Evolutionary conservation across 2,113 vertebrate genomes (phyloP).

Genomic region (Brachyhypopomus gauderio): DNA sequence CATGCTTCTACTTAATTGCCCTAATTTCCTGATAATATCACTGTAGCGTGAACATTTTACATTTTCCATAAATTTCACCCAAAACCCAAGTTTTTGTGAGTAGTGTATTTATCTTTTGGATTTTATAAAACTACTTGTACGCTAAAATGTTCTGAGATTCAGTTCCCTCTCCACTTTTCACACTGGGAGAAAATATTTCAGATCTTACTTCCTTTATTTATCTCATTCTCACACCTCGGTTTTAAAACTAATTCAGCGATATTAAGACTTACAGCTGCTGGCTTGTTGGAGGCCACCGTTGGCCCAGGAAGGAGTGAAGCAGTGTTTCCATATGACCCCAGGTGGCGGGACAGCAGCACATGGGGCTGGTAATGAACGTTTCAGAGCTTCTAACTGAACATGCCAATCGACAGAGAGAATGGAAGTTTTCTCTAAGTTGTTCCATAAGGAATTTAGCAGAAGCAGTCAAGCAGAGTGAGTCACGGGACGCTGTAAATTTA

Average conservation of each 20-base stretch:
- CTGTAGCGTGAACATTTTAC: no score
- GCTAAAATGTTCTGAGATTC: neutral
- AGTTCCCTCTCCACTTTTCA: neutral
- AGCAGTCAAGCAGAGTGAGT: neutral
- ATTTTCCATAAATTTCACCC: no score
- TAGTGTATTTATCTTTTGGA: neutral
- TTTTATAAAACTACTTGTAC: neutral
- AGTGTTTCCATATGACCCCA: neutral
- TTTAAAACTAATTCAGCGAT: neutral
- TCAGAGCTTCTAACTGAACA: neutral
- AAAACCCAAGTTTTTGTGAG: no score
- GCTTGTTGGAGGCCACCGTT: neutral
- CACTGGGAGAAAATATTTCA: neutral
- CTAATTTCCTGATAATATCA: no score
- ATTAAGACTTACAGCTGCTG: constrained; percentile 10
- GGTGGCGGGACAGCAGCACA: neutral
- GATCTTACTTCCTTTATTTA: neutral
- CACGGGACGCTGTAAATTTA: neutral
- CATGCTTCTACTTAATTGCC: no score
- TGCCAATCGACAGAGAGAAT: neutral
- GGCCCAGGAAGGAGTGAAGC: neutral
- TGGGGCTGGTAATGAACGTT: neutral
- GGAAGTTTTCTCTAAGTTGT: constrained; percentile 9
- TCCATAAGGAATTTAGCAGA: neutral
- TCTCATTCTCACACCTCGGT: neutral